phyloP scores from a whole-genome alignment of 2,888 invertebrate genomes.

The Leucophenga maculata region DNA sequence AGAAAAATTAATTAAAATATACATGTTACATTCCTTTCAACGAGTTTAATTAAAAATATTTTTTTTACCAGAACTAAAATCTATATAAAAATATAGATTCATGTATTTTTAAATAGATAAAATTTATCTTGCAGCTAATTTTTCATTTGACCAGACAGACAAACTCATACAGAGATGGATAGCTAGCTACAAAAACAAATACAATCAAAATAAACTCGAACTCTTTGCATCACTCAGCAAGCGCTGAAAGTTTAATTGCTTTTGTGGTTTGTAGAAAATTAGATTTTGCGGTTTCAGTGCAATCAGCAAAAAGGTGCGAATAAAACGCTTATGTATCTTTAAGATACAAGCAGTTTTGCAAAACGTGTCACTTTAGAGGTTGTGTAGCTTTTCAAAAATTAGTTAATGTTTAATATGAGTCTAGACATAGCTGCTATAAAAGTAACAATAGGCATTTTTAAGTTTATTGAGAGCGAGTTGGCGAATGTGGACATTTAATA shows the following conservation, averaged over 20 bases:
- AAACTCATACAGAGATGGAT: constrained; percentile 3
- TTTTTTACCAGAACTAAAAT: neutral
- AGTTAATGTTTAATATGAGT: too few species aligned
- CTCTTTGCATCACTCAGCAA: constrained; percentile 28
- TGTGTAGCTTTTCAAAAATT: too few species aligned
- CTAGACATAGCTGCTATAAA: too few species aligned
- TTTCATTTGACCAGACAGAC: constrained; percentile 21
- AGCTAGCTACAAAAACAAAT: constrained; percentile 4
- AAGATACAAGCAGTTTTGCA: neutral
- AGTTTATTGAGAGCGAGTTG: too few species aligned
- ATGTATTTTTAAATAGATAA: neutral
- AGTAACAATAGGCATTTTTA: too few species aligned
- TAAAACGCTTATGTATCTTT: neutral
- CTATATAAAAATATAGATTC: neutral
- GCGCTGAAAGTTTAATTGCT: constrained; percentile 65
- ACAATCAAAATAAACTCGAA: neutral
- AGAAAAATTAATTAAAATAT: constrained; percentile 45
- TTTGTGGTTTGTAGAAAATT: constrained; percentile 64
- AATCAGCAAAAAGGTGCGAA: constrained; percentile 21
- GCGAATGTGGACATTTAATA: too few species aligned
- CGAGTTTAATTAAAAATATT: too few species aligned
- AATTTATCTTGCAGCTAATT: constrained; percentile 21
- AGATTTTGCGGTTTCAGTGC: constrained; percentile 55
- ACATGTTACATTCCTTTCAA: neutral
- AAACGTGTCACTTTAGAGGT: too few species aligned